Evolutionary conservation across 2,888 invertebrate species (phyloP), one percentile per base, ranked within the genome.

Genomic region (Lepeophtheirus nordmannii): DNA sequence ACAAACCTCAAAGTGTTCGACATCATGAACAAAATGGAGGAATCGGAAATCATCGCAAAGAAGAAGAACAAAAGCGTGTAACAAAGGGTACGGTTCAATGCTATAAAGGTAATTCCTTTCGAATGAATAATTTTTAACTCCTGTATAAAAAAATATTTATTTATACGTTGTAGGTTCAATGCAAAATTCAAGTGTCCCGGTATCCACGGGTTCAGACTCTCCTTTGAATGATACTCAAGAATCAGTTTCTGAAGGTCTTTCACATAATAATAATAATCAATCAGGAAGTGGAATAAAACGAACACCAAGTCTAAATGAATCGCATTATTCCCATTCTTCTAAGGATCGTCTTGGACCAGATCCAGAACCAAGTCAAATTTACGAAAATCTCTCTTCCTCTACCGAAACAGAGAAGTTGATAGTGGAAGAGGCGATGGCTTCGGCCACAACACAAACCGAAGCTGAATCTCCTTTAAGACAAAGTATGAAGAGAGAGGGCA

Each of bases 1-100:
- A 75, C 70, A 78, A 77, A 65, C 73, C 73, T 9, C 71, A 71
- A 63, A 70, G 70, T 57, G 71, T 71, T 23, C 67, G 69, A 58
- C 66, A 64, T 38, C 68, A 67, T 23, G 62, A 53, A 1, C 60
- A 61, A 12, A 59, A 68, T 10, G 14, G n/a, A 14, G 53, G 53
- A 17, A 8, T n/a, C 53, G 53, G 53, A 46, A 46, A 46, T 17
- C n/a, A 17, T n/a, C n/a, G 53, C 53, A 46, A 46, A 17, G 62
- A 66, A 56, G 62, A 66, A 22, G 68, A 64, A 20, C 46, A 64
- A 58, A 67, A 61, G 38, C 20, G 12, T 20, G n/a, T 59, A 30
- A 9, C 59, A 8, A 8, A 30, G n/a, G 14, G 22, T 23, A 59
- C 17, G 1, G 37, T 30, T 14, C 17, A 46, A 46, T 5, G 8